Base-by-base conservation (phyloP, 2,797 vertebrate genomes). In the Meriones psammophilus region DNA sequence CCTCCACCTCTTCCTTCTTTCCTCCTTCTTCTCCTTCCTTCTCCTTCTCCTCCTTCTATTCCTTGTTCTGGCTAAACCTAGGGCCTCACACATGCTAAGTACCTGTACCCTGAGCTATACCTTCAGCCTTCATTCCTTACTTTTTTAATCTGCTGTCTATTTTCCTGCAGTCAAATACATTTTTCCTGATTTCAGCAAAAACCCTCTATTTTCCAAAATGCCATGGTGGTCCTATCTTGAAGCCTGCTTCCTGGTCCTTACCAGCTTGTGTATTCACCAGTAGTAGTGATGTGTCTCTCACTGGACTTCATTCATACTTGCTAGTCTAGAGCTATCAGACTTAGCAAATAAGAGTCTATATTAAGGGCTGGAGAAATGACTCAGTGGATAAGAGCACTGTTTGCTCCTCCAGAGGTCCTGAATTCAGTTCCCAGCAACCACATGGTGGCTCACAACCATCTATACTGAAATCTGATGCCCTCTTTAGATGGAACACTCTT, bases 301-400 rank as follows among this genome's bases (percentile, higher is more conserved):
- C 30, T 42, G 30, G 28, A 54, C 89, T 96, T 89, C 33, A 81
- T 96, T 89, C 33, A 85, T 92, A 88, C 80, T 77, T 92, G 13
- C 36, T 60, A 88, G 28, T 42, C 42, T 93, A 80, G 10, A 8
- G 28, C 87, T 86, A 28, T 79, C 69, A 89, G 58, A 79, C 74
- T 94, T 96, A 94, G 69, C 79, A 95, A 91, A 78, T 89, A 85
- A 88, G 56, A 93, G 81, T 76, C 84, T 3, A 89, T 50, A 50
- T 50, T 50, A 50, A 50, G 50, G 50, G 50, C 50, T 50, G 50
- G 50, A 50, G 50, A 50, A 10, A 50, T 50, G 9, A 50, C 50
- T 50, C 50, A 50, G 50, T 50, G 8, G 8, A 50, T 10, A 50
- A 50, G 50, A 50, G 50, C 50, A 50, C 50, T 50, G 50, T 50